Evolutionary conservation across 2,113 vertebrate species (phyloP), one percentile per base, ranked within the genome.

Genomic region (Osmerus mordax): DNA sequence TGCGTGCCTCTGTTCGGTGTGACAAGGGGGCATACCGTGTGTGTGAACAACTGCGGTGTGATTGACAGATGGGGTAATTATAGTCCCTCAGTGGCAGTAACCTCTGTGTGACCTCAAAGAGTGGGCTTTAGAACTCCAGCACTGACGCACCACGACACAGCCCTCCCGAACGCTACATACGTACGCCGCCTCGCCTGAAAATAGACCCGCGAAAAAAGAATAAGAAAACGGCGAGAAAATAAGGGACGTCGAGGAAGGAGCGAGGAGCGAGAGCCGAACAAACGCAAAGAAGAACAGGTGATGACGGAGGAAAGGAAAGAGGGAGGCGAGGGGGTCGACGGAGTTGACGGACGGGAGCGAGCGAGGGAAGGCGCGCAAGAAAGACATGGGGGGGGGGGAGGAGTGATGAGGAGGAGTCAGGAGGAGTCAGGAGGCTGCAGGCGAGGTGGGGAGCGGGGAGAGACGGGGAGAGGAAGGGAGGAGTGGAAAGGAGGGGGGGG

Each of bases 61-160:
- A 90, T 13, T 75, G 88, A 88, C 88, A 88, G 81, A 74, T 72
- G 71, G 81, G 80, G 87, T 88, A 87, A 90, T 90, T 88, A 88
- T 87, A 81, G 81, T 81, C 83, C 71, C 78, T 78, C 69, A 72
- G 83, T 86, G 80, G 82, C 76, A 74, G 82, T 86, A 84, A 87
- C 84, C 84, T 78, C 76, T 21, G 12, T 16, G 7, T 81, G 84
- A 87, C 86, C 87, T 86, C 77, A 76, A 81, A 71, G 77, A 73
- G 75, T 69, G 81, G 86, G 76, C 81, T 72, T 78, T 83, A 71
- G 61, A 84, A 80, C 79, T 75, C 65, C 7, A 4, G 72, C 82
- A 74, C 71, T 72, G 80, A 78, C 74, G 73, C 81, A 82, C 76
- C 74, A 29, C 29, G 29, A 29, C 29, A 75, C 65, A 28, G 71